Percentiles rank a stretch among this genome's conserved stretches.
These are phyloP conservation scores for Nesoenas mayeri DNA, from an alignment of 2,113 vertebrate species.

Conservation along the genomic window DNA sequence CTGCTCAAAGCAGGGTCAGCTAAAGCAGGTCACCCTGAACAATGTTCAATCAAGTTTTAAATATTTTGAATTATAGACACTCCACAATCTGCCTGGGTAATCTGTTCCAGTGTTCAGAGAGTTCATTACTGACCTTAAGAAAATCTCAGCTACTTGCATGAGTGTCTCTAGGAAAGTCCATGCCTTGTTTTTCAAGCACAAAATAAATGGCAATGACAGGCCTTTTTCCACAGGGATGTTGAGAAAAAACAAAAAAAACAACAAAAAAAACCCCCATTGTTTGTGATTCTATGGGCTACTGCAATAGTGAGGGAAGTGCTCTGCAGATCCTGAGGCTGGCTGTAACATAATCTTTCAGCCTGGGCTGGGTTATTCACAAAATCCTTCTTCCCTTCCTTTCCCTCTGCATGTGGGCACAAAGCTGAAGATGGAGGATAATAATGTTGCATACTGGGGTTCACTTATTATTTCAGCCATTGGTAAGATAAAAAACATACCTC, in stretches of 20 bases:
- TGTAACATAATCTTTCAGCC: not conserved
- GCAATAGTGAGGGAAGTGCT: not conserved
- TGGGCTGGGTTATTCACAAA: not conserved
- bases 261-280: not conserved
- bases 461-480: not conserved
- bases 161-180: not conserved
- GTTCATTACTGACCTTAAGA: not conserved
- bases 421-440: not conserved
- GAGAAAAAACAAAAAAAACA: not conserved
- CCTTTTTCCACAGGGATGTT: not conserved
- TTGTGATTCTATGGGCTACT: not conserved
- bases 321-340: not conserved
- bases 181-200: not conserved
- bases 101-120: not conserved
- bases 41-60: not conserved
- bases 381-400: not conserved
- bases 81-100: not conserved
- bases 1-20: not conserved
- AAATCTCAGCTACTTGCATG: not conserved
- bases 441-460: not conserved
- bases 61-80: not conserved
- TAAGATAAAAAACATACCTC: not conserved
- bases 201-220: not conserved
- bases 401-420: not conserved
- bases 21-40: not conserved